Percentiles rank a stretch among this genome's conserved stretches.
Conservation (phyloP, 2,797 vertebrate genomes). For the Sebastes cheni region DNA sequence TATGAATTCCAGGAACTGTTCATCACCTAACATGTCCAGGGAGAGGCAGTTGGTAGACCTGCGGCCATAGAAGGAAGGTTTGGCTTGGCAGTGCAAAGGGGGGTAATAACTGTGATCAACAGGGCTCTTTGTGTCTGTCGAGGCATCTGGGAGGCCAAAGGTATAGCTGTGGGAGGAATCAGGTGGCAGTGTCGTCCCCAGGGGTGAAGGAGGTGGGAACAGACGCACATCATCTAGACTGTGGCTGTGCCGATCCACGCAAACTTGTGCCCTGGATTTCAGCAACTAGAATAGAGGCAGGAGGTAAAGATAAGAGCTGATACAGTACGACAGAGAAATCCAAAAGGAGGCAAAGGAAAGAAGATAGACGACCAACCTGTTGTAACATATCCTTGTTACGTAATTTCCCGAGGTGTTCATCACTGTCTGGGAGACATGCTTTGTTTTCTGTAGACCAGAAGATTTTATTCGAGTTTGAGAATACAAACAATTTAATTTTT, state of each 20-base stretch:
- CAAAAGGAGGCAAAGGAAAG: background rate
- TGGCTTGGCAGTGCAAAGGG: constrained; percentile 77
- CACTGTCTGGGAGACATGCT: background rate
- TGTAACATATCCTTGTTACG: constrained; percentile 71
- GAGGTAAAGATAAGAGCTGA: background rate
- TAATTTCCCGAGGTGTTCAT: constrained; percentile 54
- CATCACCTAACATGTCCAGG: constrained; percentile 84
- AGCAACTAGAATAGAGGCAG: constrained; percentile 47
- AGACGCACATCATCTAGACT: constrained; percentile 83
- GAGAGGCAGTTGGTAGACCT: constrained; percentile 86
- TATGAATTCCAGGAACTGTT: constrained; percentile 83
- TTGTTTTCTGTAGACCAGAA: constrained; percentile 51
- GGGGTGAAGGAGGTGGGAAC: constrained; percentile 65
- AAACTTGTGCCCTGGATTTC: constrained; percentile 58
- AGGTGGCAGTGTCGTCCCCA: constrained; percentile 68
- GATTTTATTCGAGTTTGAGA: background rate
- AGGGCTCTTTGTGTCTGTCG: constrained; percentile 68
- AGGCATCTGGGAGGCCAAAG: constrained; percentile 79
- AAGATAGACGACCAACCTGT: constrained; percentile 75
- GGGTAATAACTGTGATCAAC: constrained; percentile 75
- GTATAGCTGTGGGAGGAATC: constrained; percentile 86
- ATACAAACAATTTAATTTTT: background rate
- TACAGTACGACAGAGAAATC: background rate
- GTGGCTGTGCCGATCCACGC: constrained; percentile 81
- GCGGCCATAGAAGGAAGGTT: constrained; percentile 84